These are phyloP conservation scores for Antennarius striatus DNA, from an alignment of 2,113 vertebrate genomes.

Conservation along the genomic window DNA sequence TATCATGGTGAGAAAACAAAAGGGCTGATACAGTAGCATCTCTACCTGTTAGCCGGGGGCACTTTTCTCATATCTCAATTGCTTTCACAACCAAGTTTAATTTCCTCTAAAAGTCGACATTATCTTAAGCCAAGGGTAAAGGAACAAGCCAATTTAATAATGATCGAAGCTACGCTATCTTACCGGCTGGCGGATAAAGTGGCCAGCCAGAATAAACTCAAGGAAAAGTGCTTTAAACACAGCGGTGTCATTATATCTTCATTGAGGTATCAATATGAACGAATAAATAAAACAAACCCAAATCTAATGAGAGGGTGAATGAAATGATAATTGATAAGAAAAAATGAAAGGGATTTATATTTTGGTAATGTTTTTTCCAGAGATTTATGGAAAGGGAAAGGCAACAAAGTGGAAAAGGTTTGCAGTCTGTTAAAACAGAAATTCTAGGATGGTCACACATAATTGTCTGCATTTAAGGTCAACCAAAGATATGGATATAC, in stretches of 20 bases:
- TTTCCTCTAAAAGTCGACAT: conserved; percentile 78
- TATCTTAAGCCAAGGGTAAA: conserved; percentile 77
- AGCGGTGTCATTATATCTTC: conserved; percentile 46
- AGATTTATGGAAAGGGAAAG: not conserved
- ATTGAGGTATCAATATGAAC: conserved; percentile 27
- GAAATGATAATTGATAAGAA: not conserved
- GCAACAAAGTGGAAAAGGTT: conserved; percentile 6
- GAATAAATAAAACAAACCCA: conserved; percentile 25
- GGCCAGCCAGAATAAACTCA: conserved; percentile 66
- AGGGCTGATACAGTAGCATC: conserved; percentile 46
- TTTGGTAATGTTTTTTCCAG: too few species aligned
- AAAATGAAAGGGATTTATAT: too few species aligned
- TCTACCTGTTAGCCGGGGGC: conserved; percentile 36
- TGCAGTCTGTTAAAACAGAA: not conserved
- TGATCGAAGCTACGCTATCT: conserved; percentile 62
- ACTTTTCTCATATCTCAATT: conserved; percentile 68
- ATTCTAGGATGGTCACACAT: conserved; percentile 10
- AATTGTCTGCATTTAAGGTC: conserved; percentile 27
- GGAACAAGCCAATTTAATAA: conserved; percentile 72
- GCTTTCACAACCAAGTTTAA: conserved; percentile 73
- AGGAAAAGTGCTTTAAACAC: conserved; percentile 60
- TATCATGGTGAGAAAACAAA: conserved; percentile 40
- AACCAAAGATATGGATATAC: conserved; percentile 2
- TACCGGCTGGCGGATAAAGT: conserved; percentile 50
- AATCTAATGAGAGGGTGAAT: conserved; percentile 9